phyloP scores from a whole-genome alignment of 2,797 vertebrate species.

The Trematomus bernacchii region DNA sequence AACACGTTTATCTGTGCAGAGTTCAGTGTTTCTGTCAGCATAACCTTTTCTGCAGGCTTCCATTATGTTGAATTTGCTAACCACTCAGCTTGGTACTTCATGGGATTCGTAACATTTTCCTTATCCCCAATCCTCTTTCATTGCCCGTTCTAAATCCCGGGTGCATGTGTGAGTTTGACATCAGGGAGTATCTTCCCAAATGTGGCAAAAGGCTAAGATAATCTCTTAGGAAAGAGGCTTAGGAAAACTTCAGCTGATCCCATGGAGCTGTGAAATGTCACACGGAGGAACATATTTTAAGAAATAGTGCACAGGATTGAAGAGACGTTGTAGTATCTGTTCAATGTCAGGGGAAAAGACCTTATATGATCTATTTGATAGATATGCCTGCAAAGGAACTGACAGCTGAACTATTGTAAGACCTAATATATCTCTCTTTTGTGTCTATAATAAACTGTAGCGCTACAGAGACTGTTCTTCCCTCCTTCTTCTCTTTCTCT shows the following conservation, averaged over 20 bases:
- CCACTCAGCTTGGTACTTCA: slow-evolving; percentile 53
- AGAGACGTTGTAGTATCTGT: slow-evolving; percentile 16
- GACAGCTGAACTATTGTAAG: slow-evolving; percentile 27
- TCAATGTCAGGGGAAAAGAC: slow-evolving; percentile 22
- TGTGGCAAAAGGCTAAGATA: slow-evolving; percentile 52
- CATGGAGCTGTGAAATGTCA: slow-evolving; percentile 52
- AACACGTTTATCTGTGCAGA: slow-evolving; percentile 31
- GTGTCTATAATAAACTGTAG: slow-evolving; percentile 2
- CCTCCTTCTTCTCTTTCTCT: slow-evolving; percentile 20
- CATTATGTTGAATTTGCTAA: slow-evolving; percentile 48
- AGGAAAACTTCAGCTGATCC: slow-evolving; percentile 54
- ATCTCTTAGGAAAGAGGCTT: slow-evolving; percentile 60
- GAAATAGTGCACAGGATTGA: slow-evolving; percentile 15
- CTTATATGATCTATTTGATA: slow-evolving; percentile 26
- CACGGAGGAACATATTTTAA: slow-evolving; percentile 23
- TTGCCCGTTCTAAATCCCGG: slow-evolving; percentile 47
- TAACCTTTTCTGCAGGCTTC: slow-evolving; percentile 44
- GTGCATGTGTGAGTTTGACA: slow-evolving; percentile 34
- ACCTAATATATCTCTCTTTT: slow-evolving; percentile 8
- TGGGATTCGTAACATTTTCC: slow-evolving; percentile 36
- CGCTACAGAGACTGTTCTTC: neutral
- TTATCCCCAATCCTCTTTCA: slow-evolving; percentile 58
- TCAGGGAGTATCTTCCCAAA: slow-evolving; percentile 50
- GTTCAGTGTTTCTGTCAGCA: slow-evolving; percentile 60
- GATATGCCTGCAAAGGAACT: slow-evolving; percentile 10